Evolutionary conservation across 2,888 invertebrate genomes (phyloP), one percentile per base, ranked within the genome.

Genomic region (Athalia rosae): DNA sequence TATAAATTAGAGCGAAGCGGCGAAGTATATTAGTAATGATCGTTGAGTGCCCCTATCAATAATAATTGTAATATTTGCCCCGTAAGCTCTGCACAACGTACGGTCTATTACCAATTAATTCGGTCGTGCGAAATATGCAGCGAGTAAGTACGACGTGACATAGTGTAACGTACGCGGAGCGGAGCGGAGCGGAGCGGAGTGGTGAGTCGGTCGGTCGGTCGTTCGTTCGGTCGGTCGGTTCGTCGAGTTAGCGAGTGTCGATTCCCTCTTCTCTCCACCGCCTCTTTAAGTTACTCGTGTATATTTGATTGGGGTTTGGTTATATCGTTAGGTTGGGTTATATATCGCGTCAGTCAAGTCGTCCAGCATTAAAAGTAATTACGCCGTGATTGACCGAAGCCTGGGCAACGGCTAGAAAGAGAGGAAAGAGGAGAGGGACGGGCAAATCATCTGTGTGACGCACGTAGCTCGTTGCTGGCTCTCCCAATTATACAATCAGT

Each of bases 281-380:
- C 28, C 28, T 28, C 28, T 28, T 28, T 28, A 28, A 28, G 28
- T 28, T 28, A 28, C 28, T 28, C 28, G 28, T 28, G 28, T 28
- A 28, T 28, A 28, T 28, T 28, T 28, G 28, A 28, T 28, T 28
- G 28, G 28, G 28, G 28, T 28, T 28, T 28, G 28, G 28, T 28
- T 28, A 28, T 28, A 28, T 28, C 28, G 61, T 50, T 59, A 50
- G 61, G 62, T 41, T 50, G 87, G 87, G 87, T 87, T 88, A 88
- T 88, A 88, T 87, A 88, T 89, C 88, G 88, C 88, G 88, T 88
- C 88, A 88, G 88, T 85, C 86, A 86, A 88, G 87, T 88, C 87
- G 88, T 88, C 85, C 86, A 87, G 87, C 88, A 89, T 89, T 89
- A 88, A 88, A 88, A 89, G 88, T 89, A 89, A 89, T 89, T 89